Percentiles rank a stretch among this genome's conserved stretches.
These are phyloP conservation scores for fruit fly (Drosophila melanogaster) DNA, from an alignment of 1,140 invertebrate genomes.

Conservation along the genomic window DNA sequence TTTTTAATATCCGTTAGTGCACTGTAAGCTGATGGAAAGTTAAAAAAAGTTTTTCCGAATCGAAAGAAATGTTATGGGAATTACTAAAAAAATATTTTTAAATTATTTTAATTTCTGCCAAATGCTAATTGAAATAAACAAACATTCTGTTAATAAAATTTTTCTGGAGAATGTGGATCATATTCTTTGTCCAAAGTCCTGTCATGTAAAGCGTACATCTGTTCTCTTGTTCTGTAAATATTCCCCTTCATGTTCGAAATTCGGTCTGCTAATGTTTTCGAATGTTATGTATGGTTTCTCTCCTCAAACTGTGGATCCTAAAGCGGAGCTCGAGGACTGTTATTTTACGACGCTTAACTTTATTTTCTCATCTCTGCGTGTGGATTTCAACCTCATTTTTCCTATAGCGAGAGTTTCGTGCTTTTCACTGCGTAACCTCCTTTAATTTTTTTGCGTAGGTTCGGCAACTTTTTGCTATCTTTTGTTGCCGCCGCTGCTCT, in stretches of 20 bases:
- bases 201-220: too few relatives aligned
- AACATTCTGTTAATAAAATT: not conserved
- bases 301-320: not conserved
- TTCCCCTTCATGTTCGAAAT: not conserved
- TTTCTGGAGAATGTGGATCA: constrained; percentile 1
- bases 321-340: not conserved
- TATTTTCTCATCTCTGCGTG: constrained; percentile 26
- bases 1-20: not conserved
- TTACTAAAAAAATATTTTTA: not conserved
- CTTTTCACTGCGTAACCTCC: constrained; percentile 19
- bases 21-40: too few relatives aligned
- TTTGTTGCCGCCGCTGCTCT: constrained; percentile 52
- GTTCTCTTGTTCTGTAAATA: not conserved
- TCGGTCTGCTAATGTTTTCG: not conserved
- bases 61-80: not conserved
- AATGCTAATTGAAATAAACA: too few relatives aligned
- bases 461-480: constrained; percentile 64
- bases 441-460: constrained; percentile 26
- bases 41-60: not conserved
- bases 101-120: not conserved
- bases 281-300: not conserved
- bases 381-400: constrained; percentile 72
- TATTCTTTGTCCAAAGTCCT: not conserved
- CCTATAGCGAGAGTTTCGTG: constrained; percentile 20
- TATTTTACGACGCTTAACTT: not conserved